These are phyloP conservation scores for Diglossa cyanea DNA, from an alignment of 2,797 vertebrate species.

Conservation along the genomic window DNA sequence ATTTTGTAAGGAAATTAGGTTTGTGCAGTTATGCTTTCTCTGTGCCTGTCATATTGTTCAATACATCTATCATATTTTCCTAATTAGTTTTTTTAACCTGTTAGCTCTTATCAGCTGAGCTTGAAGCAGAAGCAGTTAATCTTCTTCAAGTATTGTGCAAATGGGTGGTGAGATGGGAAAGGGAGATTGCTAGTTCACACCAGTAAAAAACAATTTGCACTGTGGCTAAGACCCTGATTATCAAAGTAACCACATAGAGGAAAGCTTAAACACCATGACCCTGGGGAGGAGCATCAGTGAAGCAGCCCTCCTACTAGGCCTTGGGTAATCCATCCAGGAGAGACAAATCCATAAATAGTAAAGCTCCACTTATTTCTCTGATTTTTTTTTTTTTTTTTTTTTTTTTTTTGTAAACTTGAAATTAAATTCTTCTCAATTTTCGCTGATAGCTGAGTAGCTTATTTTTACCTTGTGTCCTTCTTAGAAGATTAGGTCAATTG, in stretches of 20 bases:
- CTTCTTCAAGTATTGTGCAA: not conserved
- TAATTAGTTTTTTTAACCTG: not conserved
- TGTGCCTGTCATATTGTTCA: not conserved
- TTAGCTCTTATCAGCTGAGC: not conserved
- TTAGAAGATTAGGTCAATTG: not conserved
- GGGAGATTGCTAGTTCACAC: not conserved
- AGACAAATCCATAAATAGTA: not conserved
- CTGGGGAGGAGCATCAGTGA: not conserved
- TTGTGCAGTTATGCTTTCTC: not conserved
- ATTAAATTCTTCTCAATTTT: not conserved
- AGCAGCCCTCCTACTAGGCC: not conserved
- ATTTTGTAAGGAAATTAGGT: not conserved
- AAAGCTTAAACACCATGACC: not conserved
- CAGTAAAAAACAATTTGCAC: not conserved
- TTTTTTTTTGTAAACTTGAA: not conserved
- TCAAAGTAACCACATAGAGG: not conserved
- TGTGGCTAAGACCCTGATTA: not conserved
- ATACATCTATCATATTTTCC: not conserved
- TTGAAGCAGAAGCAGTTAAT: not conserved
- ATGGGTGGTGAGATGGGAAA: not conserved
- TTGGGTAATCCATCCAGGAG: not conserved
- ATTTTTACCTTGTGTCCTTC: not conserved
- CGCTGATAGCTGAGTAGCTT: not conserved
- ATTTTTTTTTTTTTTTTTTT: too few species aligned
- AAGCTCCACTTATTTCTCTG: not conserved